These are phyloP conservation scores for Polylopha cassiicola DNA, from an alignment of 2,888 invertebrate species.

Conservation along the genomic window DNA sequence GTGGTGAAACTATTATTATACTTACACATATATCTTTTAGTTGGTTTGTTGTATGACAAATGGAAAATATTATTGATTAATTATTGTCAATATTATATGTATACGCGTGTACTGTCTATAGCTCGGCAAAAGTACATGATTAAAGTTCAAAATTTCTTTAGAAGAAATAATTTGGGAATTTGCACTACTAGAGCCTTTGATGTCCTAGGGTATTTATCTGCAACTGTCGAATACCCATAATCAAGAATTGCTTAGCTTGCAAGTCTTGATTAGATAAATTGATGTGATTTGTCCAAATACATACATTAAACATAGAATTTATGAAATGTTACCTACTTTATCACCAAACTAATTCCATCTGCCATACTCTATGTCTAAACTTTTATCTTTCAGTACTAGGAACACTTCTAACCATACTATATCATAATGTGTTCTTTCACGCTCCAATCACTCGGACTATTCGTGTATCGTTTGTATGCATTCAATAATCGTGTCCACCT, in stretches of 20 bases:
- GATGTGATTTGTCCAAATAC: too few species aligned
- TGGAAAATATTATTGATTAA: conserved; percentile 28
- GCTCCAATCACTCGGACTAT: conserved; percentile 56
- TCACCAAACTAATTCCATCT: conserved; percentile 28
- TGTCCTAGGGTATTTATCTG: too few species aligned
- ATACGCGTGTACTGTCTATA: too few species aligned
- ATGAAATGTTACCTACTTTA: too few species aligned
- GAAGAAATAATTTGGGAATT: too few species aligned
- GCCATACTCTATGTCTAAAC: conserved; percentile 31
- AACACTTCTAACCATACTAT: conserved; percentile 33
- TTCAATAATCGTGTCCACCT: conserved; percentile 30
- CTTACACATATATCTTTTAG: conserved; percentile 15
- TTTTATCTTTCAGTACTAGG: conserved; percentile 45
- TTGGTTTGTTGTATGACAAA: conserved; percentile 29
- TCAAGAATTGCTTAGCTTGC: too few species aligned
- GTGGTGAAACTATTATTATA: conserved; percentile 7
- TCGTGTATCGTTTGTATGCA: conserved; percentile 65
- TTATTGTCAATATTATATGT: conserved; percentile 8
- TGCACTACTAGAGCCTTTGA: too few species aligned
- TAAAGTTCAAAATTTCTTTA: too few species aligned
- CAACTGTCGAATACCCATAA: not conserved
- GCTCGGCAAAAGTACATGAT: too few species aligned
- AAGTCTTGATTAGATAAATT: too few species aligned
- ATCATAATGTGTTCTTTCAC: conserved; percentile 55
- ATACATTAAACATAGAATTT: too few species aligned